Base-by-base conservation (phyloP, 2,888 invertebrate species). In the Polylopha cassiicola region DNA sequence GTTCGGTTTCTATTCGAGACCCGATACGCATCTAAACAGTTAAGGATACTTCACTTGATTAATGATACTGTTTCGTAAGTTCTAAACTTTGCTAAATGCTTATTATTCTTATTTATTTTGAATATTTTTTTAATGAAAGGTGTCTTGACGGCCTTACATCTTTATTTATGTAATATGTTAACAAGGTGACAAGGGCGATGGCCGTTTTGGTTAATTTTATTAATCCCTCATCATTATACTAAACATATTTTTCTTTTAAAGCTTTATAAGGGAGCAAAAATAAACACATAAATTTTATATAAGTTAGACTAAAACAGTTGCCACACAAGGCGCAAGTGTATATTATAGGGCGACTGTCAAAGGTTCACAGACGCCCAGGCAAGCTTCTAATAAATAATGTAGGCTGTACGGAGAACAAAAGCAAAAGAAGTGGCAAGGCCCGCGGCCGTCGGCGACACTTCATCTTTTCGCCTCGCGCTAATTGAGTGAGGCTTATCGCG, bases 401-500 rank as follows among this genome's bases (percentile, higher is more conserved):
- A 59, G 52, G 51, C 50, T 51, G 44, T 26, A 14, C 26, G 23
- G 48, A 51, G 54, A 55, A 53, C 56, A n/a, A n/a, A n/a, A n/a
- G n/a, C n/a, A 58, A 61, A 61, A 56, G 56, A 51, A 51, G 55
- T 46, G 50, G 48, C 57, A 51, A 56, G 52, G 54, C 50, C 41
- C 51, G 53, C 53, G 46, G 51, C 41, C 56, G 63, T 62, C 65
- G 61, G 53, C 56, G 54, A 53, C 58, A 62, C 60, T 47, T 67
- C 63, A 60, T 65, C 59, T 63, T 64, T 58, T 59, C 50, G 53
- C 55, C 53, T 54, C 53, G 49, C 53, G 52, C 58, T 66, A 65
- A 67, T 67, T 66, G 66, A 66, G 62, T 61, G 59, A 58, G 51
- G 55, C 55, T 58, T 53, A 60, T 53, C 51, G 42, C 52, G 16